Conservation (phyloP, 2,888 invertebrate genomes). For the Campoplex nolae region DNA sequence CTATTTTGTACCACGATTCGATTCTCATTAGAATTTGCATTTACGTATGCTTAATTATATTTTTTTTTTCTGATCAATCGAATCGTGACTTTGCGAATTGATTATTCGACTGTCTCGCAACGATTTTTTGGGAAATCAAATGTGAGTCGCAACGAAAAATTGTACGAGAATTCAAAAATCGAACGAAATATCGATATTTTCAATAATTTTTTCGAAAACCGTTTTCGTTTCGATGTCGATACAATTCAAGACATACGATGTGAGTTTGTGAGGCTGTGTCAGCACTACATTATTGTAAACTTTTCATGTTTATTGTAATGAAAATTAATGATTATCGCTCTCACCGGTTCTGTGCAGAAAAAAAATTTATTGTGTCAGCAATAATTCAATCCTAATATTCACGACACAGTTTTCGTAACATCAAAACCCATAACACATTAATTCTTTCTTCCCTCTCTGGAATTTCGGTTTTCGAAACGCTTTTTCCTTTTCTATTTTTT, state of each 20-base stretch:
- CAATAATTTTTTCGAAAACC: background rate
- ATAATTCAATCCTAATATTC: conserved; percentile 9
- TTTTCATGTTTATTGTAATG: conserved; percentile 53
- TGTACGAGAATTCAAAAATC: background rate
- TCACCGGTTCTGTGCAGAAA: conserved; percentile 51
- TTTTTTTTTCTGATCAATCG: conserved; percentile 7
- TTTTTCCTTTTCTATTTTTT: conserved; percentile 12
- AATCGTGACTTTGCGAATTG: conserved; percentile 43
- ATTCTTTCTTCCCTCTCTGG: background rate
- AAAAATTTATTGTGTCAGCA: background rate
- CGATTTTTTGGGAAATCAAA: background rate
- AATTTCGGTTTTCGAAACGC: background rate
- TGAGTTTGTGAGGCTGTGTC: conserved; percentile 69
- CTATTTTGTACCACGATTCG: background rate
- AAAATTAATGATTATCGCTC: conserved; percentile 23
- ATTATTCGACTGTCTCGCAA: conserved; percentile 1
- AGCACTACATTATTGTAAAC: conserved; percentile 64
- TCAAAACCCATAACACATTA: background rate
- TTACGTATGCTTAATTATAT: background rate
- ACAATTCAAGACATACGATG: conserved; percentile 27
- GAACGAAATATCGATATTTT: background rate
- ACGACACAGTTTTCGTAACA: conserved; percentile 27
- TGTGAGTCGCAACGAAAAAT: background rate
- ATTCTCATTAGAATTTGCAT: background rate
- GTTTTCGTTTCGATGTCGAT: conserved; percentile 38